These are phyloP conservation scores for Rhinichthys osculus DNA, from an alignment of 2,797 vertebrate genomes.

Conservation along the genomic window DNA sequence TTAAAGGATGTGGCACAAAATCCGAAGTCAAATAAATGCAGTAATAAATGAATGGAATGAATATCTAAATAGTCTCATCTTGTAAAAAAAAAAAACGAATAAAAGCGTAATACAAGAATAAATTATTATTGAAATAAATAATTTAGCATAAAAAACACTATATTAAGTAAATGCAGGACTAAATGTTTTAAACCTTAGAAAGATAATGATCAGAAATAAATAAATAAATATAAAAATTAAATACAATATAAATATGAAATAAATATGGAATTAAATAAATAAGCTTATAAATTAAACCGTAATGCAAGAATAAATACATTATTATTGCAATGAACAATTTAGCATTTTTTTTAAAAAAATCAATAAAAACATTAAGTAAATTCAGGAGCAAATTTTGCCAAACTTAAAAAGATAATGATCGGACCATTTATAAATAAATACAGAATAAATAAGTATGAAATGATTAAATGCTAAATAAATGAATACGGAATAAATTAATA, in stretches of 20 bases:
- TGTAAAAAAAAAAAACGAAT: not conserved
- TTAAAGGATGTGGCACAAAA: not conserved
- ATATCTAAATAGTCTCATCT: not conserved
- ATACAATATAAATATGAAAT: not conserved
- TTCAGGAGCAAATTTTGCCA: not conserved
- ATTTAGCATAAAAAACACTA: not conserved
- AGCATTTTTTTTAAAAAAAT: too few relatives aligned
- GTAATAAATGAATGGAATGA: not conserved
- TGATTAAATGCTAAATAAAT: not conserved
- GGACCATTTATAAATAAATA: not conserved
- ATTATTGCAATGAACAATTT: not conserved
- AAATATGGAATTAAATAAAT: not conserved
- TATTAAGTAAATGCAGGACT: not conserved
- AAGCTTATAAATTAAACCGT: not conserved
- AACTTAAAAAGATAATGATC: not conserved
- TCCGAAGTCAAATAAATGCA: not conserved
- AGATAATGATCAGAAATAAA: not conserved
- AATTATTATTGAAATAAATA: not conserved
- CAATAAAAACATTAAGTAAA: too few relatives aligned
- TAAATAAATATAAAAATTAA: not conserved
- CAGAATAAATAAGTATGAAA: not conserved
- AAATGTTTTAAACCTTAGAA: not conserved
- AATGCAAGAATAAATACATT: not conserved
- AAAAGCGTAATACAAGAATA: not conserved
- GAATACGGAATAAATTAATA: not conserved